Conservation (phyloP, 2,113 vertebrate genomes). For the Amblyopsis rosae region DNA sequence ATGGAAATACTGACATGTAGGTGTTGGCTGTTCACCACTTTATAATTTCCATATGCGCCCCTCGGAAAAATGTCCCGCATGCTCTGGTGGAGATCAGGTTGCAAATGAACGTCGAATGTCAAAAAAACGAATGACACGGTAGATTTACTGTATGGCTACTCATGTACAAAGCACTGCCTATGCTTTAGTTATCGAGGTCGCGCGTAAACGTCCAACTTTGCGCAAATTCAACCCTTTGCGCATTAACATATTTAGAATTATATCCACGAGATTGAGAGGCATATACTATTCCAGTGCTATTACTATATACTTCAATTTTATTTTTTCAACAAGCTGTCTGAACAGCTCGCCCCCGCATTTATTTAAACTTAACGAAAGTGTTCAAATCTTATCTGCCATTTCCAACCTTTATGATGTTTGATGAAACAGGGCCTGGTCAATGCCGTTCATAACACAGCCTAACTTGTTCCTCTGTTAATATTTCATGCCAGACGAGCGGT, state of each 20-base stretch:
- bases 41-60: constrained; percentile 1
- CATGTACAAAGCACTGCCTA: not conserved
- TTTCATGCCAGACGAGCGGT: constrained; percentile 73
- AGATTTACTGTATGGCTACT: not conserved
- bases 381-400: too few species aligned
- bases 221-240: constrained; percentile 21
- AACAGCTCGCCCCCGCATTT: too few species aligned
- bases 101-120: constrained; percentile 21
- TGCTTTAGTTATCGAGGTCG: not conserved
- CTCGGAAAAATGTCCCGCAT: constrained; percentile 26
- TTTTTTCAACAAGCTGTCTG: not conserved
- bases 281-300: not conserved
- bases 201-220: constrained; percentile 42
- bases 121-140: constrained; percentile 2
- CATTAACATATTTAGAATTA: not conserved
- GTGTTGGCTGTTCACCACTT: not conserved
- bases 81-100: constrained; percentile 37
- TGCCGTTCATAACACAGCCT: constrained; percentile 60
- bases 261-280: not conserved
- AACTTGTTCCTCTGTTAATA: constrained; percentile 78
- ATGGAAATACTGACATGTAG: not conserved
- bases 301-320: not conserved
- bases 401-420: constrained; percentile 1
- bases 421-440: constrained; percentile 34
- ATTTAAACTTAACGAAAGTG: too few species aligned